Evolutionary conservation across 2,888 invertebrate species (phyloP).

Genomic region (Scaeva pyrastri): DNA sequence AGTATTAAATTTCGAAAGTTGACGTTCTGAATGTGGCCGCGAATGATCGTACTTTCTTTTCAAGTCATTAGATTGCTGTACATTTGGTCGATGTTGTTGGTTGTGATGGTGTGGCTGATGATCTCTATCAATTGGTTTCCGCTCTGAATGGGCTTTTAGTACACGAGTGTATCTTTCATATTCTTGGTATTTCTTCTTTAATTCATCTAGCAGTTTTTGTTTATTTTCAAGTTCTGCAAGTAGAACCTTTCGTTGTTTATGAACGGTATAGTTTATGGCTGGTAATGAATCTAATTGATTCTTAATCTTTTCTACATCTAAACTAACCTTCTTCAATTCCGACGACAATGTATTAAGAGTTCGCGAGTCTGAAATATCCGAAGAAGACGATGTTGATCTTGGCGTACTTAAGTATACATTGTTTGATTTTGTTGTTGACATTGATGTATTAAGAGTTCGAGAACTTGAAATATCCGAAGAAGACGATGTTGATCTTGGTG

Average conservation of each 20-base stretch:
- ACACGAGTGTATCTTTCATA: background rate
- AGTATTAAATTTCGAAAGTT: background rate
- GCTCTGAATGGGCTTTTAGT: slow-evolving; percentile 50
- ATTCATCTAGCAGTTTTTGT: slow-evolving; percentile 9
- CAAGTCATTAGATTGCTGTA: background rate
- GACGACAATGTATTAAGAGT: background rate
- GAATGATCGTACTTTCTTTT: background rate
- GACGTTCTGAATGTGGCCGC: background rate
- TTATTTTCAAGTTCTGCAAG: background rate
- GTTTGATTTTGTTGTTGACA: background rate
- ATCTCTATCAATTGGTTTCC: slow-evolving; percentile 14
- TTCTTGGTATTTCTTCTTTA: slow-evolving; percentile 1
- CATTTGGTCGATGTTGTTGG: background rate
- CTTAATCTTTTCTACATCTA: slow-evolving; percentile 27
- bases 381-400: background rate
- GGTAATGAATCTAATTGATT: slow-evolving; percentile 7
- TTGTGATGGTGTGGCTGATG: background rate
- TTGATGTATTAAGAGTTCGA: background rate
- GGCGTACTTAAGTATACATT: background rate
- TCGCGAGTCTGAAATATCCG: background rate
- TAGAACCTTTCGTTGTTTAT: slow-evolving; percentile 24
- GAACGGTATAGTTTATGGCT: background rate
- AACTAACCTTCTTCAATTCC: background rate
- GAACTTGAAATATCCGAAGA: background rate
- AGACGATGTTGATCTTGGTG: background rate